A percentile compares a stretch with the other conserved stretches of the same genome.
Evolutionary conservation across 2,113 vertebrate species (phyloP).

Genomic region (Jacana jacana): DNA sequence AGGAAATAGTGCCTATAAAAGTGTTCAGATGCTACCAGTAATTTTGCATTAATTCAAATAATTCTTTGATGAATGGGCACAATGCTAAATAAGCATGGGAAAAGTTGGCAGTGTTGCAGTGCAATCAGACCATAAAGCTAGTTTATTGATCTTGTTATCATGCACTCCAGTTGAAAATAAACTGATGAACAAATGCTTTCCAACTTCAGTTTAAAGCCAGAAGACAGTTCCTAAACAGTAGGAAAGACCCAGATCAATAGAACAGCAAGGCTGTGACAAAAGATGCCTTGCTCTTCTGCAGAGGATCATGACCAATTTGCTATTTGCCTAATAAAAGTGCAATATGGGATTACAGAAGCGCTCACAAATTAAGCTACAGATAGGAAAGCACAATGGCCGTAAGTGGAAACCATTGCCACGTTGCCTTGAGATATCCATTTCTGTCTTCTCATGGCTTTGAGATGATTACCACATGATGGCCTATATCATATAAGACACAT

Average conservation of each 20-base stretch:
- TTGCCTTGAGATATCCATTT: not conserved
- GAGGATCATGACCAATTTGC: not conserved
- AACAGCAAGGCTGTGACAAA: not conserved
- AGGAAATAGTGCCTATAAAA: not conserved
- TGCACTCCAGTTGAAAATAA: not conserved
- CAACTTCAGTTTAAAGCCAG: not conserved
- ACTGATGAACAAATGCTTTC: not conserved
- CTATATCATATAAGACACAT: not conserved
- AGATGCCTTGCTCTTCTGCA: not conserved
- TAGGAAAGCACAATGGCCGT: not conserved
- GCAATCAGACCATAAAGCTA: not conserved
- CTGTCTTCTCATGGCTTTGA: not conserved
- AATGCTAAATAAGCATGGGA: not conserved
- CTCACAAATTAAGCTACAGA: not conserved
- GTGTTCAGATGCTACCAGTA: not conserved
- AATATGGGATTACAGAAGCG: not conserved
- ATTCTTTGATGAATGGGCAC: constrained; percentile 2
- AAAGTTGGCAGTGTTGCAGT: not conserved
- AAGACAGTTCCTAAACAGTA: not conserved
- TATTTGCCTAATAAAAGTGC: not conserved
- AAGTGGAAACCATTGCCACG: not conserved
- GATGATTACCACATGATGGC: not conserved
- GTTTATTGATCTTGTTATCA: not conserved
- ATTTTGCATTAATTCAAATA: not conserved
- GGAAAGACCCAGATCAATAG: not conserved